Base-by-base conservation (phyloP, 2,797 vertebrate genomes). In the Sardinella longiceps region DNA sequence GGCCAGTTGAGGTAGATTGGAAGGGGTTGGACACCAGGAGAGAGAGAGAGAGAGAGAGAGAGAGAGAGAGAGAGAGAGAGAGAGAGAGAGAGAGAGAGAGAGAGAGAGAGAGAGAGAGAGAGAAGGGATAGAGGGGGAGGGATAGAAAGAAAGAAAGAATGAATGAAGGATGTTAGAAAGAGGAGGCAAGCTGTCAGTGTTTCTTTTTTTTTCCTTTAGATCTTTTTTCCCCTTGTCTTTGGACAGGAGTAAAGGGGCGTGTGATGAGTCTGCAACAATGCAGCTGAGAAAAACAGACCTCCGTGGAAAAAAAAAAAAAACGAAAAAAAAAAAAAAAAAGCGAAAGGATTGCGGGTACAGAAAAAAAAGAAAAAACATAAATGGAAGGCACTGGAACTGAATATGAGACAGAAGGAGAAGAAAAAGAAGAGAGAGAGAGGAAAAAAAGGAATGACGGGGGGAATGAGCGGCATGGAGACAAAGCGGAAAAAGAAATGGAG, bases 381-480 rank as follows among this genome's bases (percentile, higher is more conserved):
- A 63, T 63, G 60, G 28, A 30, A 25, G 28, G 25, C 10, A 66
- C 10, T 14, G 66, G 33, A 74, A 74, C 66, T 74, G 14, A 18
- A 74, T 74, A 18, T 15, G 63, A 33, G 14, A 37, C 1, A 10
- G 63, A 28, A 2, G 66, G 5, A 50, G 56, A 5, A 5, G 53
- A 56, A n/a, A 7, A 28, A 28, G 58, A 14, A 3, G 25, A 33
- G 28, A 33, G 1, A 81, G 37, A 87, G 85, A 86, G 3, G n/a
- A 87, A 86, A 45, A 87, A 86, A 60, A 88, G 86, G 91, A 80
- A 11, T 60, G 56, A 48, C 37, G 63, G 43, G 7, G 43, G 43
- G 43, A 43, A 43, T 43, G 43, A 43, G 43, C 43, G 53, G 37
- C 18, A 25, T 20, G 60, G 60, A 74, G 30, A 20, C n/a, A 30